phyloP scores from a whole-genome alignment of 2,888 invertebrate genomes.

The Tiliacea citrago region DNA sequence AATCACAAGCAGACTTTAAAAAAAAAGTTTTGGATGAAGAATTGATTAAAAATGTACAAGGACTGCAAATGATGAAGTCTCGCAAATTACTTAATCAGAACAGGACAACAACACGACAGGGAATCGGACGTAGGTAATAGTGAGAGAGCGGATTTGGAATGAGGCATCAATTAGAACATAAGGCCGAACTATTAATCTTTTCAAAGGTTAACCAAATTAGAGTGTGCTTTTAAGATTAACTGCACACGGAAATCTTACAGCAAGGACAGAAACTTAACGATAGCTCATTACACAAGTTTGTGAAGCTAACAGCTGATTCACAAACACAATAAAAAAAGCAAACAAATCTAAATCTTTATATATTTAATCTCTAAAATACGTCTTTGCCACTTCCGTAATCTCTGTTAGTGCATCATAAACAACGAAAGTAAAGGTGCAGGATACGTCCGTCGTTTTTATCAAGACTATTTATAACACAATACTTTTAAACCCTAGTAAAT shows the following conservation, averaged over 20 bases:
- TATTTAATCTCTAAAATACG: conserved; percentile 21
- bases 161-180: background rate
- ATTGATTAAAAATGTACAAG: background rate
- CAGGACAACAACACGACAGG: background rate
- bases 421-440: background rate
- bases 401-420: conserved; percentile 31
- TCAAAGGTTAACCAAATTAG: background rate
- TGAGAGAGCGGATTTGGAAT: background rate
- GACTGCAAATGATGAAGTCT: background rate
- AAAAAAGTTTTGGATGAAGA: background rate
- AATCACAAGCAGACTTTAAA: background rate
- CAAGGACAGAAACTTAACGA: conserved; percentile 25
- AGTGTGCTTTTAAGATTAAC: conserved; percentile 2
- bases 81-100: background rate
- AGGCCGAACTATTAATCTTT: background rate
- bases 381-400: conserved; percentile 27
- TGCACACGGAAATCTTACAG: conserved; percentile 23
- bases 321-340: conserved; percentile 26
- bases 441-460: background rate
- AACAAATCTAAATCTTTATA: conserved; percentile 38
- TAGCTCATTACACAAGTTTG: conserved; percentile 1
- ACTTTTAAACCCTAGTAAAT: no score
- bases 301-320: conserved; percentile 23
- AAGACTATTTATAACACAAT: background rate
- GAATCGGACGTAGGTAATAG: background rate